Evolutionary conservation across 2,113 vertebrate genomes (phyloP).

Genomic region (Dicentrarchus labrax): DNA sequence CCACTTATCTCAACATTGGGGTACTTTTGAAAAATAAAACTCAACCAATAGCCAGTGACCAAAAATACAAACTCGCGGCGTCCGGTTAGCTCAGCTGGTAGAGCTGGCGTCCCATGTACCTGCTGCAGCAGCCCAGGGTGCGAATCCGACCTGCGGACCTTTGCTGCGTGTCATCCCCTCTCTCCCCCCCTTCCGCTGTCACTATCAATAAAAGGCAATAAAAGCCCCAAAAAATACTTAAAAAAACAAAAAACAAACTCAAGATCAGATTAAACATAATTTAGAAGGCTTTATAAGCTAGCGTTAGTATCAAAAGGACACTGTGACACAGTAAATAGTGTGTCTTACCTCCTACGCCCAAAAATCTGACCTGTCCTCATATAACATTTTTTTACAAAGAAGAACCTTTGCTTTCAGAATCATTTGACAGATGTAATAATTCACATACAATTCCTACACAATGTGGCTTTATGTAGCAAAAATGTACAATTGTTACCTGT

Average conservation of each 20-base stretch:
- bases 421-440: not conserved
- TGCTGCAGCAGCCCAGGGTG: too few relatives aligned
- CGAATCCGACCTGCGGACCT: too few relatives aligned
- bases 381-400: not conserved
- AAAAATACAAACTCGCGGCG: too few relatives aligned
- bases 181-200: too few relatives aligned
- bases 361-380: not conserved
- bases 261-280: too few relatives aligned
- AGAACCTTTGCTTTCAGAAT: not conserved
- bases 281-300: too few relatives aligned
- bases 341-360: not conserved
- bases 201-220: too few relatives aligned
- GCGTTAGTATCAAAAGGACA: not conserved
- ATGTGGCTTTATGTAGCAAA: not conserved
- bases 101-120: too few relatives aligned
- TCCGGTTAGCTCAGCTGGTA: too few relatives aligned
- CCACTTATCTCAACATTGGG: not conserved
- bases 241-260: too few relatives aligned
- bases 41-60: not conserved
- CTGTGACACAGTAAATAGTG: not conserved
- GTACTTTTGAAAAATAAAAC: not conserved
- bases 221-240: too few relatives aligned
- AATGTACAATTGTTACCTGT: slow-evolving; percentile 3
- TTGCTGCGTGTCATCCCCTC: too few relatives aligned
- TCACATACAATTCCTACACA: not conserved